These are phyloP conservation scores for Calephelis virginiensis DNA, from an alignment of 1,140 invertebrate genomes.

Conservation along the genomic window DNA sequence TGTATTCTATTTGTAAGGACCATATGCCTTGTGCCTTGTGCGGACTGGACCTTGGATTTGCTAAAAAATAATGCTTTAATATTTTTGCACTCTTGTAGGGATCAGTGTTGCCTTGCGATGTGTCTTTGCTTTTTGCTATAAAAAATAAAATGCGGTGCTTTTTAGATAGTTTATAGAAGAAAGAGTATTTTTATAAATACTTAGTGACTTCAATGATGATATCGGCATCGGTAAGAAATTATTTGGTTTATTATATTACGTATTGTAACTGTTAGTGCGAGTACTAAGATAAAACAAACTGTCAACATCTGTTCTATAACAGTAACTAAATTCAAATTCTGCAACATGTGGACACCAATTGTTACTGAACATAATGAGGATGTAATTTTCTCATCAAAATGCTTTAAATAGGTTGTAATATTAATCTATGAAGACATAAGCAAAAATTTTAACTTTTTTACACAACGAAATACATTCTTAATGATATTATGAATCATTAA, in stretches of 20 bases:
- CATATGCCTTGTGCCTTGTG: slow-evolving; percentile 68
- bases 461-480: too few relatives aligned
- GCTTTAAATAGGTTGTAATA: not conserved
- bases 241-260: slow-evolving; percentile 32
- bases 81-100: slow-evolving; percentile 55
- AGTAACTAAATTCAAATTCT: slow-evolving; percentile 46
- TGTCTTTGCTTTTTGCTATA: slow-evolving; percentile 73
- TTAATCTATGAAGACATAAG: too few relatives aligned
- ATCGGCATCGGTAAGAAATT: slow-evolving; percentile 2
- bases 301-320: slow-evolving; percentile 61
- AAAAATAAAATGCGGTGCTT: slow-evolving; percentile 64
- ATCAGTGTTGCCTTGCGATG: slow-evolving; percentile 75
- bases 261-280: slow-evolving; percentile 41
- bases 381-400: slow-evolving; percentile 31
- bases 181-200: slow-evolving; percentile 6
- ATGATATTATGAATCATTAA: too few relatives aligned
- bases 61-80: slow-evolving; percentile 49
- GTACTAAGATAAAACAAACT: slow-evolving; percentile 21
- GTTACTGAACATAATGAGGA: slow-evolving; percentile 30
- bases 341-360: slow-evolving; percentile 70
- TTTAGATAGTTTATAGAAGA: slow-evolving; percentile 23
- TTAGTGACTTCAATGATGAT: slow-evolving; percentile 1
- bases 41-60: slow-evolving; percentile 32
- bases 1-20: slow-evolving; percentile 61
- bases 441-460: too few relatives aligned